A percentile compares a stretch with the other conserved stretches of the same genome.
Conservation (phyloP, 1,140 invertebrate genomes). For the Pseudobourletiella spinata region DNA sequence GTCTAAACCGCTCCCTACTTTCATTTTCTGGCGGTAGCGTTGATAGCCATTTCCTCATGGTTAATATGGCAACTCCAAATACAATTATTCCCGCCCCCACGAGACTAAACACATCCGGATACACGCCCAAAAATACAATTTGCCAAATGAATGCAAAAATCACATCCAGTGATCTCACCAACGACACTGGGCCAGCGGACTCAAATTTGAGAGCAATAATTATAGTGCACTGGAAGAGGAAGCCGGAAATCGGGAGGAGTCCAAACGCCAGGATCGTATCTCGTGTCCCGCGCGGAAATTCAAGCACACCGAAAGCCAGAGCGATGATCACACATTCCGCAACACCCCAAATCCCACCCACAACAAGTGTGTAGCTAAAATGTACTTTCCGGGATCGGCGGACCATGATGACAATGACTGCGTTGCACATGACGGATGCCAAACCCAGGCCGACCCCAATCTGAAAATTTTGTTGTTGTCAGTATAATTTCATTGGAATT, state of each 20-base stretch:
- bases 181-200: conserved; percentile 1
- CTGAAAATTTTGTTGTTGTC: conserved; percentile 1
- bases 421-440: conserved; percentile 12
- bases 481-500: too few species aligned
- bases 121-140: not conserved
- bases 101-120: conserved; percentile 12
- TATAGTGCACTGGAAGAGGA: not conserved
- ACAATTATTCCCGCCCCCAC: conserved; percentile 19
- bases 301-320: not conserved
- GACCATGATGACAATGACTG: conserved; percentile 15
- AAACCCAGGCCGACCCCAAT: conserved; percentile 18
- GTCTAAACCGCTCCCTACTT: conserved; percentile 10
- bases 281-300: conserved; percentile 1
- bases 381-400: conserved; percentile 18
- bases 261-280: conserved; percentile 7
- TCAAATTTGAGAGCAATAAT: conserved; percentile 14
- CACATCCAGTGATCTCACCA: conserved; percentile 6
- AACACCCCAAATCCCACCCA: conserved; percentile 14
- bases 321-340: conserved; percentile 16
- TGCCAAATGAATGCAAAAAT: conserved; percentile 22
- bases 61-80: conserved; percentile 12
- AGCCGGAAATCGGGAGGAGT: not conserved
- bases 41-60: conserved; percentile 12
- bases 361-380: conserved; percentile 11
- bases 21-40: conserved; percentile 13